Base-by-base conservation (phyloP, 2,797 vertebrate genomes). In the Etheostoma nigrum region DNA sequence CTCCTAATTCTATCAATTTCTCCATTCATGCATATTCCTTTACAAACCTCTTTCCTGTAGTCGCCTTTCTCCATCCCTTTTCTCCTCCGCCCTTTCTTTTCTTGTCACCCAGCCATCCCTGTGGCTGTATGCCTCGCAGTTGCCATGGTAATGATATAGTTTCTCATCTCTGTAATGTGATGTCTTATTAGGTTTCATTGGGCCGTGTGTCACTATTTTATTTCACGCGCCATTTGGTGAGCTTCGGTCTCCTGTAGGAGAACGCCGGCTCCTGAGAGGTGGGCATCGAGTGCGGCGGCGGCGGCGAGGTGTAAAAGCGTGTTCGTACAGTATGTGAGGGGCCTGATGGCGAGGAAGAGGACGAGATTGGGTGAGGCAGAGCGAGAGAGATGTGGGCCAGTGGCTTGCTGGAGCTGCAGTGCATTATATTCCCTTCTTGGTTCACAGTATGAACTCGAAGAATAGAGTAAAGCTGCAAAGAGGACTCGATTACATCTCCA, bases 61-160 rank as follows among this genome's bases (percentile, higher is more conserved):
- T 74, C 25, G 69, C 78, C 75, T 82, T 63, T 85, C 79, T 81
- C 74, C 79, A 51, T 89, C 76, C 33, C 79, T 76, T 71, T 74
- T 80, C 82, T 89, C 74, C 80, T 80, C 86, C 85, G 71, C 77
- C 82, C 81, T 89, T 85, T 86, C 81, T 81, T 86, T 79, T 81
- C 82, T 86, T 88, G 89, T 91, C 86, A 85, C 83, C 82, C 80
- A 88, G 90, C 92, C 91, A 93, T 89, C 89, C 92, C 88, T 79
- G 84, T 88, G 86, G 90, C 92, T 90, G 88, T 82, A 82, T 14
- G 77, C 91, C 89, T 90, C 89, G 73, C 92, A 85, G 94, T 95
- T 95, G 92, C 93, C 92, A 94, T 94, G 94, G 94, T 91, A 93
- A 95, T 94, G 90, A 85, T 91, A 91, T 93, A 92, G 90, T 94